Percentiles rank a stretch among this genome's conserved stretches.
phyloP scores from a whole-genome alignment of 2,113 vertebrate species.

The Lamprologus lemairii region DNA sequence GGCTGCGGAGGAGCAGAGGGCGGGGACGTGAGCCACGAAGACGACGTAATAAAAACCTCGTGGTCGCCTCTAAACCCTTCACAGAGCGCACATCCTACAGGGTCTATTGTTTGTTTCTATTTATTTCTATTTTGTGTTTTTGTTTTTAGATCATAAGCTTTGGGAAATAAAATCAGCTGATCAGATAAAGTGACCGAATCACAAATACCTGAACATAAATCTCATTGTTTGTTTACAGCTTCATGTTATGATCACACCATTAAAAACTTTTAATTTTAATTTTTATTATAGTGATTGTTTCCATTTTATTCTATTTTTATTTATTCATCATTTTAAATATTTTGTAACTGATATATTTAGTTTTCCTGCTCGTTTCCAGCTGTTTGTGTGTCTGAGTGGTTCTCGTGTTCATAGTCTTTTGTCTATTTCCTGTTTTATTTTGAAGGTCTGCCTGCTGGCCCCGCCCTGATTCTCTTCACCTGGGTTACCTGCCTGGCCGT shows the following conservation, averaged over 20 bases:
- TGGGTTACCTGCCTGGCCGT: background rate
- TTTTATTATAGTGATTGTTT: background rate
- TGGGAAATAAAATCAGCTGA: background rate
- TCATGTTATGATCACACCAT: too few species aligned
- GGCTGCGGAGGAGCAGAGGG: slow-evolving; percentile 54
- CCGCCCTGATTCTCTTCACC: background rate
- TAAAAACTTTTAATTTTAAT: background rate
- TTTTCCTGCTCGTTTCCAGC: background rate
- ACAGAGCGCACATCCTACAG: background rate
- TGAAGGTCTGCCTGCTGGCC: background rate
- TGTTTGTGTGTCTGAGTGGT: background rate
- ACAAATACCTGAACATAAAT: background rate
- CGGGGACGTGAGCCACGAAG: background rate
- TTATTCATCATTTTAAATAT: background rate
- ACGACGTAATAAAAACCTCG: background rate
- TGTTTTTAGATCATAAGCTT: background rate
- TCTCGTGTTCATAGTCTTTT: background rate
- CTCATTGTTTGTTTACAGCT: background rate
- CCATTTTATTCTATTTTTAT: background rate
- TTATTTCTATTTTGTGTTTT: background rate
- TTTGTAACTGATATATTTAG: background rate
- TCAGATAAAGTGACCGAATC: too few species aligned
- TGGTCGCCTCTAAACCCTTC: background rate
- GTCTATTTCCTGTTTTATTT: background rate
- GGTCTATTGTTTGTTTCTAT: background rate